phyloP scores from a whole-genome alignment of 2,888 invertebrate genomes.

The Hymenopus coronatus region DNA sequence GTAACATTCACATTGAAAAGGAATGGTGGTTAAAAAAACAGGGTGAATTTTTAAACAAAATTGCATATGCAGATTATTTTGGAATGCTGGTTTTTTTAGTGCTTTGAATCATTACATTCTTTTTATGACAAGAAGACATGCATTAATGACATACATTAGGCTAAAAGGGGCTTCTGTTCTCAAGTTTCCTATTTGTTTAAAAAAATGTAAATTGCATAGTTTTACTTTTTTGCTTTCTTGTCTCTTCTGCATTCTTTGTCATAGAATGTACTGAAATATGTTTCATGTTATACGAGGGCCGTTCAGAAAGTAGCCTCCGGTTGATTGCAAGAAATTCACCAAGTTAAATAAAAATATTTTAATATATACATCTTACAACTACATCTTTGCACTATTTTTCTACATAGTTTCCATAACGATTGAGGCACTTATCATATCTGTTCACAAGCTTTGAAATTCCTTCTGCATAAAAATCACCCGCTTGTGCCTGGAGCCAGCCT shows the following conservation, averaged over 20 bases:
- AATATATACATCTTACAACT: too few species aligned
- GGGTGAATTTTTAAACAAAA: not conserved
- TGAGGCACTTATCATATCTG: too few species aligned
- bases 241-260: not conserved
- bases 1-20: not conserved
- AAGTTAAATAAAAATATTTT: too few species aligned
- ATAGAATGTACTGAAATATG: not conserved
- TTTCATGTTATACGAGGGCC: not conserved
- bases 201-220: not conserved
- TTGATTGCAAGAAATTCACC: too few species aligned
- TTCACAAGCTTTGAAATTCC: too few species aligned
- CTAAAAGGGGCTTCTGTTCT: not conserved
- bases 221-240: not conserved
- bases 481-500: too few species aligned
- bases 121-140: not conserved
- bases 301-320: too few species aligned
- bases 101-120: not conserved
- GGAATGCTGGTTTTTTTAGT: not conserved
- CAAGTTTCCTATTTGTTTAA: not conserved
- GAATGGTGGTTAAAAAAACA: not conserved
- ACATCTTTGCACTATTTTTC: too few species aligned
- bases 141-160: not conserved
- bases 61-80: not conserved
- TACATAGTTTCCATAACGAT: too few species aligned
- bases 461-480: too few species aligned